These are phyloP conservation scores for Gryllus bimaculatus DNA, from an alignment of 1,140 invertebrate genomes.

Conservation along the genomic window DNA sequence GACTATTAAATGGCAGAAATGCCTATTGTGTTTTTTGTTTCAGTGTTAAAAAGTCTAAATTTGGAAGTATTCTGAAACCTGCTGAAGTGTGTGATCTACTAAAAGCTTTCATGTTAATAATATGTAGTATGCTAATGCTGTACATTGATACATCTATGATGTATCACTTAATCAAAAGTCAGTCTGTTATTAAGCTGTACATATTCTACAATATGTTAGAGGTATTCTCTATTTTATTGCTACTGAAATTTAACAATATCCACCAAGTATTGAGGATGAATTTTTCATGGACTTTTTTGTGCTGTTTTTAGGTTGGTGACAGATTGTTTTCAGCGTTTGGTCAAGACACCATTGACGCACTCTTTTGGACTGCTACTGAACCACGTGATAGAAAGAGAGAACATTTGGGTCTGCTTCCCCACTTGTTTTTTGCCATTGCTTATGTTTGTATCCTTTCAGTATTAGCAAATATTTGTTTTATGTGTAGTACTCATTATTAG, in stretches of 20 bases:
- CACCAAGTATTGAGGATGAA: background rate
- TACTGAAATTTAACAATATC: background rate
- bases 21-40: constrained; percentile 22
- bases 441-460: constrained; percentile 89
- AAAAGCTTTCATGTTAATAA: constrained; percentile 80
- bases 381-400: constrained; percentile 69
- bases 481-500: background rate
- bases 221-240: constrained; percentile 33
- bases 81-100: constrained; percentile 94
- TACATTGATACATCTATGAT: constrained; percentile 96
- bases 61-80: constrained; percentile 57
- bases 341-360: constrained; percentile 93
- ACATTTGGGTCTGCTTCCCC: constrained; percentile 77
- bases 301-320: constrained; percentile 60
- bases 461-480: background rate
- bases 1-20: background rate
- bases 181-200: constrained; percentile 97
- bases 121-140: constrained; percentile 74
- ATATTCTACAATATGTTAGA: constrained; percentile 99
- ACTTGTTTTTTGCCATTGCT: constrained; percentile 77
- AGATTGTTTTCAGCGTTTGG: constrained; percentile 93
- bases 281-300: background rate
- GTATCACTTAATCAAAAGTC: constrained; percentile 97
- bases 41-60: constrained; percentile 30
- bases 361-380: constrained; percentile 97